Evolutionary conservation across 2,113 vertebrate genomes (phyloP), one percentile per base, ranked within the genome.

Genomic region (Phyllostomus discolor): DNA sequence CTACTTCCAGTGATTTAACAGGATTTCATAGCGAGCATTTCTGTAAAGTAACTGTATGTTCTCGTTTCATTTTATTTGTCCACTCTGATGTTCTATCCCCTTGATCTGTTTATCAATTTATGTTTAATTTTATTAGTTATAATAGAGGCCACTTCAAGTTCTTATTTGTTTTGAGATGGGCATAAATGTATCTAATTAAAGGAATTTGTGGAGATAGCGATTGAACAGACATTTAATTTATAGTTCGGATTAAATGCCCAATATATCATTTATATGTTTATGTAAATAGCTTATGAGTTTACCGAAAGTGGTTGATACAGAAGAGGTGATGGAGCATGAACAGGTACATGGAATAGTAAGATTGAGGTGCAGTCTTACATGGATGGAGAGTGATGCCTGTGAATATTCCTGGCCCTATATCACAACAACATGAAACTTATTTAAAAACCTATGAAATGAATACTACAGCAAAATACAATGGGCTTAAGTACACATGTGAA

Each of bases 101-200:
- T 72, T 79, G 59, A 87, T 92, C 15, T 87, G 28, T 50, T 62
- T 83, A 89, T 41, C 12, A 86, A 94, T 57, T 88, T 82, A 43
- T 69, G 89, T 81, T 86, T 96, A 50, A 70, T 78, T 85, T 96
- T 76, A 75, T 76, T 76, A 1, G 66, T 95, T 85, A 64, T 57
- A 41, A 84, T 35, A 59, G 57, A 88, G 81, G 7, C 2, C 35
- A 69, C 10, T 52, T 88, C 19, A 90, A 35, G 11, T 59, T 20
- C 41, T 95, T 84, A 88, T 88, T 76, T 70, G 43, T 80, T 72
- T 20, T 43, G 28, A 88, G 28, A 73, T 59, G n/a, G 3, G 9
- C n/a, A 89, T 86, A 89, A 59, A 73, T 88, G 88, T 2, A 80
- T 82, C 17, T 66, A 66, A 75, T 81, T 87, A 82, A 79, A 95